Evolutionary conservation across 1,140 invertebrate genomes (phyloP).

Genomic region (Aphidius gifuensis): DNA sequence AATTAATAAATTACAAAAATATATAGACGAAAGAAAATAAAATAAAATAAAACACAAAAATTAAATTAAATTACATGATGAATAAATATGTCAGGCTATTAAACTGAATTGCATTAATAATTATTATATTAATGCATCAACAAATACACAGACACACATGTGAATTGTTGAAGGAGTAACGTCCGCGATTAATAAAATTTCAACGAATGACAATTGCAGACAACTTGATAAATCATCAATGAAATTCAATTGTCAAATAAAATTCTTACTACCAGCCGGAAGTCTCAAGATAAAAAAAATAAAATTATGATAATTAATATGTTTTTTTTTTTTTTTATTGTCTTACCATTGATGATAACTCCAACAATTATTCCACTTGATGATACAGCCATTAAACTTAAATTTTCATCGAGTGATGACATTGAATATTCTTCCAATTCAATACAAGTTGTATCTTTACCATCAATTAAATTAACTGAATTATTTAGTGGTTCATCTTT

Average conservation of each 20-base stretch:
- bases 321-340: too few relatives aligned
- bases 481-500: constrained; percentile 70
- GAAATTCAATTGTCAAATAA: background rate
- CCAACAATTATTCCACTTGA: constrained; percentile 62
- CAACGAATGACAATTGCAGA: constrained; percentile 1
- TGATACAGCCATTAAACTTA: constrained; percentile 64
- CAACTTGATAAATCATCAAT: background rate
- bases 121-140: too few relatives aligned
- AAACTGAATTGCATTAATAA: too few relatives aligned
- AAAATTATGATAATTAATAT: too few relatives aligned
- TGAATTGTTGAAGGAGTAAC: background rate
- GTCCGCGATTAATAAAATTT: background rate
- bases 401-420: constrained; percentile 58
- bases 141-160: too few relatives aligned
- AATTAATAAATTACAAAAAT: too few relatives aligned
- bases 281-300: background rate
- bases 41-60: too few relatives aligned
- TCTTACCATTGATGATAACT: constrained; percentile 54
- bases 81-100: too few relatives aligned
- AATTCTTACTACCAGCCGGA: background rate
- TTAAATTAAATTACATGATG: too few relatives aligned
- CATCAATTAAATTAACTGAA: constrained; percentile 58
- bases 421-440: constrained; percentile 66
- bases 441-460: constrained; percentile 60
- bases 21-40: too few relatives aligned